These are phyloP conservation scores for Ammodytes marinus DNA, from an alignment of 2,113 vertebrate species.

Conservation along the genomic window DNA sequence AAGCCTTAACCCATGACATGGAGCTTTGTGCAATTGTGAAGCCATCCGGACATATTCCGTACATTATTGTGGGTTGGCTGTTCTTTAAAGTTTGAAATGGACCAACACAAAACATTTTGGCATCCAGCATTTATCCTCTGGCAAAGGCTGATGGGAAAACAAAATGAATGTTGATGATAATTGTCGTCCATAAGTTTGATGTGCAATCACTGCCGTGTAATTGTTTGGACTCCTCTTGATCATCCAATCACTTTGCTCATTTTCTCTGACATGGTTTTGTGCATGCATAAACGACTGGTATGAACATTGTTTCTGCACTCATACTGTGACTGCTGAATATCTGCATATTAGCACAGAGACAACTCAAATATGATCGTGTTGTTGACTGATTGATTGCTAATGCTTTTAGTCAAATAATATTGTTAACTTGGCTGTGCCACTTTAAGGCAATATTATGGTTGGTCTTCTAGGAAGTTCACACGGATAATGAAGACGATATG, in stretches of 20 bases:
- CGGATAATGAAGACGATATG: background rate
- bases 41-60: conserved; percentile 10
- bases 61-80: conserved; percentile 28
- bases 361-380: background rate
- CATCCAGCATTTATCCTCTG: conserved; percentile 20
- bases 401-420: background rate
- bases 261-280: background rate
- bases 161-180: conserved; percentile 59
- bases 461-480: background rate
- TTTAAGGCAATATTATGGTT: background rate
- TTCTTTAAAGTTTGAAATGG: conserved; percentile 41
- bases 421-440: background rate
- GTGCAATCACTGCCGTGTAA: conserved; percentile 36
- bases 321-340: background rate
- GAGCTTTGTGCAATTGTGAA: conserved; percentile 9
- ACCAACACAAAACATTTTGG: conserved; percentile 40
- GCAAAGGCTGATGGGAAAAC: conserved; percentile 54
- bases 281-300: background rate
- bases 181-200: conserved; percentile 28
- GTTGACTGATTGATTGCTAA: background rate
- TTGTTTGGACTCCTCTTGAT: conserved; percentile 44
- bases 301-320: background rate
- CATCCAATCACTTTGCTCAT: conserved; percentile 21
- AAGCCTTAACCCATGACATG: background rate
- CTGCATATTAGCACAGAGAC: background rate